Percentiles rank a stretch among this genome's conserved stretches.
Evolutionary conservation across 2,888 invertebrate genomes (phyloP).

Genomic region (Stomorhina lunata): DNA sequence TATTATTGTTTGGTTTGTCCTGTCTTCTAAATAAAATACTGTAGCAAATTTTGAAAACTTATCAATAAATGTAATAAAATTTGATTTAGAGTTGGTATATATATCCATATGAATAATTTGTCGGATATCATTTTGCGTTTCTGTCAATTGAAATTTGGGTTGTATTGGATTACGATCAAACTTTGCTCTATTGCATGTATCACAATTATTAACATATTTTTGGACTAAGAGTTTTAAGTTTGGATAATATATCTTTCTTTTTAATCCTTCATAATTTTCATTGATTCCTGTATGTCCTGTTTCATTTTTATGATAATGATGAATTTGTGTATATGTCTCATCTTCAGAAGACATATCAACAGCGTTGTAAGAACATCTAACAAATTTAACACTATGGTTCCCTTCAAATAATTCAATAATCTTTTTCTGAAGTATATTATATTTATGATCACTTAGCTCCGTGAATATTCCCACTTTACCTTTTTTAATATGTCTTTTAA

Average conservation of each 20-base stretch:
- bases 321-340: slow-evolving; percentile 57
- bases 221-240: too few relatives aligned
- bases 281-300: slow-evolving; percentile 61
- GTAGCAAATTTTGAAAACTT: slow-evolving; percentile 64
- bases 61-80: slow-evolving; percentile 61
- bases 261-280: too few relatives aligned
- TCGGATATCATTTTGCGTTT: neutral
- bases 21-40: slow-evolving; percentile 61
- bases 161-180: slow-evolving; percentile 12
- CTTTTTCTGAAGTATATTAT: slow-evolving; percentile 55
- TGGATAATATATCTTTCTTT: too few relatives aligned
- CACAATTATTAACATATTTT: slow-evolving; percentile 42
- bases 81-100: slow-evolving; percentile 44
- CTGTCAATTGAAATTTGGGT: neutral
- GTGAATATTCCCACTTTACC: too few relatives aligned
- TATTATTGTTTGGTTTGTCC: slow-evolving; percentile 36
- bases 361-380: slow-evolving; percentile 53
- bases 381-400: slow-evolving; percentile 49
- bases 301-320: slow-evolving; percentile 59
- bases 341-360: slow-evolving; percentile 55
- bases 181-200: slow-evolving; percentile 2
- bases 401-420: slow-evolving; percentile 52
- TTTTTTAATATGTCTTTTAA: slow-evolving; percentile 30
- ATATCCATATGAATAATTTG: slow-evolving; percentile 37
- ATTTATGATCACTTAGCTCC: slow-evolving; percentile 45